A percentile compares a stretch with the other conserved stretches of the same genome.
Evolutionary conservation across 2,113 vertebrate species (phyloP).

Genomic region (zebrafish (Danio rerio)): DNA sequence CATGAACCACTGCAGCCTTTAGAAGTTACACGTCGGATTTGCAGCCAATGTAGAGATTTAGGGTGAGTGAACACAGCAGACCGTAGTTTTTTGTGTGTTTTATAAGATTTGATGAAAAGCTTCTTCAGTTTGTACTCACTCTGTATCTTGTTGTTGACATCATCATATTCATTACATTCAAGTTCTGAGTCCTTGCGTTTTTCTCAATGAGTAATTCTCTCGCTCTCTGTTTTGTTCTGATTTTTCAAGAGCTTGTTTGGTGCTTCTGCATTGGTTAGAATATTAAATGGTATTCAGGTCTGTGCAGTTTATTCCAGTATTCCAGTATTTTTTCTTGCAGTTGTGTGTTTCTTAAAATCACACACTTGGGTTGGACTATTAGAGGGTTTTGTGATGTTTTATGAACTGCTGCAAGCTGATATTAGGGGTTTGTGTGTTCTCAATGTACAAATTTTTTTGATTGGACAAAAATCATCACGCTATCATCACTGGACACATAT

Average conservation of each 20-base stretch:
- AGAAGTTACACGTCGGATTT: background rate
- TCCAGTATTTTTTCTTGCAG: too few species aligned
- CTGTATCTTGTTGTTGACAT: background rate
- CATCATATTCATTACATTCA: constrained; percentile 33
- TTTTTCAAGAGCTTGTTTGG: constrained; percentile 9
- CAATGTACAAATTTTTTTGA: too few species aligned
- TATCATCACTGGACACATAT: too few species aligned
- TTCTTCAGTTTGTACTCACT: background rate
- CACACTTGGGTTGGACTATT: too few species aligned
- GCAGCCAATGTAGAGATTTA: constrained; percentile 7
- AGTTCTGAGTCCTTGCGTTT: constrained; percentile 20
- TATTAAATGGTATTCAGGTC: background rate
- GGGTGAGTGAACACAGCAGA: constrained; percentile 5
- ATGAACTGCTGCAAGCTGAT: too few species aligned
- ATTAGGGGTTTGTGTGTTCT: too few species aligned
- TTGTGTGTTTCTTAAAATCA: too few species aligned
- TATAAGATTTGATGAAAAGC: background rate
- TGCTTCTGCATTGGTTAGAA: background rate
- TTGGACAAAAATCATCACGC: too few species aligned
- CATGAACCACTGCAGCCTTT: background rate
- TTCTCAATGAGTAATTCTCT: constrained; percentile 41
- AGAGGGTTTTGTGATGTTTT: too few species aligned
- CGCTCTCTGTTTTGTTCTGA: constrained; percentile 21
- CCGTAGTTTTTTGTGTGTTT: background rate
- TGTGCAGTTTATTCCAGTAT: background rate